Evolutionary conservation across 2,888 invertebrate species (phyloP).

Genomic region (Cryptosula pallasiana): DNA sequence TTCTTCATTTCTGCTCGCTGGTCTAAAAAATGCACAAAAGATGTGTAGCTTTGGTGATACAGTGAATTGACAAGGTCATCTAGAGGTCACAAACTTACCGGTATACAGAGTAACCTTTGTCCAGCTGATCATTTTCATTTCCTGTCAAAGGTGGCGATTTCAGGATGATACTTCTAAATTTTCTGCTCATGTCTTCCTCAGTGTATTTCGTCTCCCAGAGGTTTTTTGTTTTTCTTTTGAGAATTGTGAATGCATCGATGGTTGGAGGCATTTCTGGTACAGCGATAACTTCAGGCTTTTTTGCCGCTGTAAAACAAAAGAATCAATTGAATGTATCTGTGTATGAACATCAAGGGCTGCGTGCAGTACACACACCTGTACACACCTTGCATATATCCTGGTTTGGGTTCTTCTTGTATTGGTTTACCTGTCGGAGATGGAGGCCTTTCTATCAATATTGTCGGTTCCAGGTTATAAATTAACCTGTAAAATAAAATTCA

Average conservation of each 20-base stretch:
- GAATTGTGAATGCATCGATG: slow-evolving; percentile 39
- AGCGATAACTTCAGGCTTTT: background rate
- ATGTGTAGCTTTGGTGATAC: too few species aligned
- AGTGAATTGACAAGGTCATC: too few species aligned
- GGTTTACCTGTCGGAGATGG: slow-evolving; percentile 33
- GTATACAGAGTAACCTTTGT: slow-evolving; percentile 37
- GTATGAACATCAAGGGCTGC: too few species aligned
- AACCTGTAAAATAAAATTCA: too few species aligned
- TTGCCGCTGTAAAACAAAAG: slow-evolving; percentile 2
- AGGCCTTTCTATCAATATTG: slow-evolving; percentile 40
- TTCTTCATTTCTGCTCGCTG: slow-evolving; percentile 12
- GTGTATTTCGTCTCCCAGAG: slow-evolving; percentile 40
- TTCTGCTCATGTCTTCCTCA: slow-evolving; percentile 32
- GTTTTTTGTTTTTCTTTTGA: slow-evolving; percentile 37
- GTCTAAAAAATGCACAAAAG: background rate
- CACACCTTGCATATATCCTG: background rate
- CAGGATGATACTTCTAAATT: slow-evolving; percentile 37
- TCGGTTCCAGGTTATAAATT: slow-evolving; percentile 38
- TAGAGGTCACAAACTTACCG: too few species aligned
- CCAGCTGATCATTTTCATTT: slow-evolving; percentile 34
- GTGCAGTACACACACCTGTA: too few species aligned
- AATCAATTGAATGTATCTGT: too few species aligned
- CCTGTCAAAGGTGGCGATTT: slow-evolving; percentile 34
- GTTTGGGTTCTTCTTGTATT: slow-evolving; percentile 19
- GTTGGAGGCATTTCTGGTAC: slow-evolving; percentile 30